Conservation (phyloP, 2,797 vertebrate species). For the Triplophysa yarkandensis region DNA sequence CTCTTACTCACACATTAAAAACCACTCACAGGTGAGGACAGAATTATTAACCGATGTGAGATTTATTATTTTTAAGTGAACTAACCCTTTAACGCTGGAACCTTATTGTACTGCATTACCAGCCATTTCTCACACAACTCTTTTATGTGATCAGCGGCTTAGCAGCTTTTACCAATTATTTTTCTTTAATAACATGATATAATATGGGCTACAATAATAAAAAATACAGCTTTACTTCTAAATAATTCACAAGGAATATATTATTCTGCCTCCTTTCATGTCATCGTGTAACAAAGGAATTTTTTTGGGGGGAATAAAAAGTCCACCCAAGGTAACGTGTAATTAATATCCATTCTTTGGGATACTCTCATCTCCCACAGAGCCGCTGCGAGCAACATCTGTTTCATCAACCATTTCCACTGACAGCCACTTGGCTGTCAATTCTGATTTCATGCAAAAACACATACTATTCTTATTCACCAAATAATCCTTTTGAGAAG, state of each 20-base stretch:
- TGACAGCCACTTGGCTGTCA: constrained; percentile 68
- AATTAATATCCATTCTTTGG: constrained; percentile 70
- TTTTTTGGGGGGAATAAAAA: constrained; percentile 57
- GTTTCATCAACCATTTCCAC: constrained; percentile 77
- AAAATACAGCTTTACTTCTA: constrained; percentile 9
- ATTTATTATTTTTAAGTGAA: no score
- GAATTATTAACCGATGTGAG: no score
- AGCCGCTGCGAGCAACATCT: constrained; percentile 63
- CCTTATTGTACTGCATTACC: not conserved
- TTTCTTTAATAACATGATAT: not conserved
- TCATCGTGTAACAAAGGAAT: constrained; percentile 55
- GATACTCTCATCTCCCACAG: constrained; percentile 61
- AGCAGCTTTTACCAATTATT: not conserved
- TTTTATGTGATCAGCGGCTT: not conserved
- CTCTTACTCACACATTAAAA: no score
- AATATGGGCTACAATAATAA: not conserved
- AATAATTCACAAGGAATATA: constrained; percentile 38
- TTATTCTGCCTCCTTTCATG: constrained; percentile 31
- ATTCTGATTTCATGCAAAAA: constrained; percentile 64
- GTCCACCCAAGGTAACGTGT: constrained; percentile 66
- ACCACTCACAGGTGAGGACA: no score
- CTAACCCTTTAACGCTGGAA: no score
- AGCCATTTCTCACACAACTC: not conserved
- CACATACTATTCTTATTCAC: constrained; percentile 70
- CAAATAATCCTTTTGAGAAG: constrained; percentile 35